Evolutionary conservation across 2,888 invertebrate species (phyloP).

Genomic region (Chouioia cunea): DNA sequence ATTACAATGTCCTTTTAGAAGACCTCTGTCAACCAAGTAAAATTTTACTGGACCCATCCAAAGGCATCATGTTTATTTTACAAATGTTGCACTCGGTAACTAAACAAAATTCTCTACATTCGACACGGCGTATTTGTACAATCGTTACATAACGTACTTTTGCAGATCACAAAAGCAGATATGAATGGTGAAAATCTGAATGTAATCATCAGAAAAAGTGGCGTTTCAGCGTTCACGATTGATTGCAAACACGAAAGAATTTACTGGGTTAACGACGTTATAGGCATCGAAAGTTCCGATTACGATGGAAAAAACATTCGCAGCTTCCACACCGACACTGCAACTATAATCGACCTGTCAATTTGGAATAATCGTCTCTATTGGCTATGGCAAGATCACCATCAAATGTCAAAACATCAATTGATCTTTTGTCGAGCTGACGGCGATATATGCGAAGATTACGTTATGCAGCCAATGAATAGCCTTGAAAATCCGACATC

Average conservation of each 20-base stretch:
- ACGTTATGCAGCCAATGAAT: no score
- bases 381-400: no score
- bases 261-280: constrained; percentile 25
- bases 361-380: no score
- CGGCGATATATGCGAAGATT: no score
- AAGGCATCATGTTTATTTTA: constrained; percentile 29
- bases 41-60: constrained; percentile 17
- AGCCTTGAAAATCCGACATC: no score
- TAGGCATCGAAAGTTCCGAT: constrained; percentile 20
- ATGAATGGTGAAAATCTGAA: constrained; percentile 22
- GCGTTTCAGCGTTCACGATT: constrained; percentile 13
- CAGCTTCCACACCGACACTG: neutral
- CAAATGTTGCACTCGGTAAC: constrained; percentile 17
- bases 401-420: no score
- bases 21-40: constrained; percentile 21
- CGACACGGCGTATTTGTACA: neutral
- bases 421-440: no score
- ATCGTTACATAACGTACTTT: neutral
- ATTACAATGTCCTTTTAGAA: constrained; percentile 8
- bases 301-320: constrained; percentile 24
- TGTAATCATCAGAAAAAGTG: neutral
- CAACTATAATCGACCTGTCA: no score
- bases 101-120: neutral
- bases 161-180: constrained; percentile 28
- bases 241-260: constrained; percentile 25